Conservation (phyloP, 2,113 vertebrate species). For the Pardalotus punctatus region DNA sequence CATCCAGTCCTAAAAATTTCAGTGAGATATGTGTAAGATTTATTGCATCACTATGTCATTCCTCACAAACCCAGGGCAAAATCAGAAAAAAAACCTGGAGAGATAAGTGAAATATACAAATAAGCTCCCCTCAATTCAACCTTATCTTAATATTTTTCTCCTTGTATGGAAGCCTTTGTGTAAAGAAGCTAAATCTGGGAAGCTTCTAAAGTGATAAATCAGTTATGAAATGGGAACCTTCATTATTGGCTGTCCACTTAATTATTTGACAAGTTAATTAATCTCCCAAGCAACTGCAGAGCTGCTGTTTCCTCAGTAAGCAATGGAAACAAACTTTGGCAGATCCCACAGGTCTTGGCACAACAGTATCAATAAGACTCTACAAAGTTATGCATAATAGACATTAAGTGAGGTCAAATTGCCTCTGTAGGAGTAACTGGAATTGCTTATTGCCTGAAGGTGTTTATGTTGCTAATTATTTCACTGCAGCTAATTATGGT, state of each 20-base stretch:
- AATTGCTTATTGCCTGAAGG: conserved; percentile 38
- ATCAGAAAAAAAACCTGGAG: background rate
- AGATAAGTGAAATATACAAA: background rate
- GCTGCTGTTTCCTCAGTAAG: conserved; percentile 59
- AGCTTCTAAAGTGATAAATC: conserved; percentile 72
- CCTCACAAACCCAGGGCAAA: background rate
- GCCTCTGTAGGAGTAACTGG: conserved; percentile 6
- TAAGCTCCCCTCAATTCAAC: background rate
- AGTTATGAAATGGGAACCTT: conserved; percentile 71
- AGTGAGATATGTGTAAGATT: background rate
- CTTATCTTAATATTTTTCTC: background rate
- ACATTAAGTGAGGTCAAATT: conserved; percentile 61
- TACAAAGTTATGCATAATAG: conserved; percentile 47
- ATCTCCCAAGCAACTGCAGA: conserved; percentile 69
- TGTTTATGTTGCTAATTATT: conserved; percentile 62
- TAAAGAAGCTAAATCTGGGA: conserved; percentile 26
- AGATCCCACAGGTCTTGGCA: conserved; percentile 60
- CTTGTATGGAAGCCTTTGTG: background rate
- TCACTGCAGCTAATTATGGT: conserved; percentile 45
- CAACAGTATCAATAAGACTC: conserved; percentile 31
- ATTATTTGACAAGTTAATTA: conserved; percentile 81
- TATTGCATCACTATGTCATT: background rate
- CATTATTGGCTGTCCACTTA: conserved; percentile 73
- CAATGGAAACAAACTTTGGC: conserved; percentile 37
- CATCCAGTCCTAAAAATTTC: background rate